These are phyloP conservation scores for Montipora efflorescens DNA, from an alignment of 64 coral and sea anemone genomes.

Conservation along the genomic window DNA sequence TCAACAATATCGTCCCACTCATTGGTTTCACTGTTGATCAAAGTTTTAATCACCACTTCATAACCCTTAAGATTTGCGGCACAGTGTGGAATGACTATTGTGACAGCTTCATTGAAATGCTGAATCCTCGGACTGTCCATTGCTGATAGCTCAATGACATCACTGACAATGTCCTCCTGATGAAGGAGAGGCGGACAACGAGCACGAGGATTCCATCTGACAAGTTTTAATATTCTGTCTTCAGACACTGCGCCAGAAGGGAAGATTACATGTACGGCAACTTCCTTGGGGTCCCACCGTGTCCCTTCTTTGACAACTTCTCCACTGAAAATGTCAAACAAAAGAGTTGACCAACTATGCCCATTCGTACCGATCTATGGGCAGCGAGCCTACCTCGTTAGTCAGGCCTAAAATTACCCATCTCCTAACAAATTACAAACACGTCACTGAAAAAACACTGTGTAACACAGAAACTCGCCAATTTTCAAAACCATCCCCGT, in stretches of 20 bases:
- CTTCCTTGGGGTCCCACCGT: neutral
- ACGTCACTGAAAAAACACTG: no score
- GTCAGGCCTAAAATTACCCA: no score
- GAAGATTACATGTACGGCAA: neutral
- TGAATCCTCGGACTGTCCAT: neutral
- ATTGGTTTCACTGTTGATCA: neutral
- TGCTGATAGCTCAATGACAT: neutral
- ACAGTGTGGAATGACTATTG: conserved; percentile 2
- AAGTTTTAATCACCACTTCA: neutral
- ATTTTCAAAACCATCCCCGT: no score
- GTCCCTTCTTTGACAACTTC: neutral
- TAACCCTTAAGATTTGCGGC: conserved; percentile 9
- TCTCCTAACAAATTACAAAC: no score
- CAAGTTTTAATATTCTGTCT: neutral
- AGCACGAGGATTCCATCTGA: neutral
- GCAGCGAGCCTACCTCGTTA: no score
- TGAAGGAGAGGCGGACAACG: neutral
- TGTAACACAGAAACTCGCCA: no score
- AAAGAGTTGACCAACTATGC: no score
- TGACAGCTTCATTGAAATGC: conserved; percentile 16
- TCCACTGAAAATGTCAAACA: neutral
- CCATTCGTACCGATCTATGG: no score
- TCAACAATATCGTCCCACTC: neutral
- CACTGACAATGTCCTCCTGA: conserved; percentile 16
- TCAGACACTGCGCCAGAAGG: neutral